These are phyloP conservation scores for Petrocephalus zakoni DNA, from an alignment of 2,113 vertebrate genomes.

Conservation along the genomic window DNA sequence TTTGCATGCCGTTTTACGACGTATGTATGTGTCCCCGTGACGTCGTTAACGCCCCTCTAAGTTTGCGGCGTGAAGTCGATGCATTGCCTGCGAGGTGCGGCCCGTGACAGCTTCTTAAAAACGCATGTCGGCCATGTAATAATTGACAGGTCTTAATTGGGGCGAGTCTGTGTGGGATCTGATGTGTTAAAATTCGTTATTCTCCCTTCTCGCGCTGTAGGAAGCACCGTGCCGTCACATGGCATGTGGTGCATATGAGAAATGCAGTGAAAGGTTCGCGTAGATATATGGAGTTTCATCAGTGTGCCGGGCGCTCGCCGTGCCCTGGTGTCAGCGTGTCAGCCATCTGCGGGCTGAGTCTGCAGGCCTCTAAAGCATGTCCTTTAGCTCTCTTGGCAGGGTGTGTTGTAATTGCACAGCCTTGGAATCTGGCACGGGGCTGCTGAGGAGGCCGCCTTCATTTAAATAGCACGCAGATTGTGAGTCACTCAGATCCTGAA, in stretches of 20 bases:
- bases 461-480: slow-evolving; percentile 17
- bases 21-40: not conserved
- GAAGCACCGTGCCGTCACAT: not conserved
- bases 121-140: not conserved
- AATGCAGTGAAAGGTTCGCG: not conserved
- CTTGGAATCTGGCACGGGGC: slow-evolving; percentile 19
- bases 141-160: slow-evolving; percentile 11
- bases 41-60: not conserved
- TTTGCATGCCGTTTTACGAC: not conserved
- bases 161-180: not conserved
- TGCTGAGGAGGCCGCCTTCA: slow-evolving; percentile 1
- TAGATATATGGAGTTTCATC: not conserved
- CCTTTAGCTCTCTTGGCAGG: slow-evolving; percentile 18
- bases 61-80: not conserved
- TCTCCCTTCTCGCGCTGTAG: not conserved
- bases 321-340: slow-evolving; percentile 4
- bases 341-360: slow-evolving; percentile 17
- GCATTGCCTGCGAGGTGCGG: not conserved
- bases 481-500: slow-evolving; percentile 8
- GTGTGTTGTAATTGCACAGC: slow-evolving; percentile 16
- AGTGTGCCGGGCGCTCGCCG: not conserved
- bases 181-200: not conserved
- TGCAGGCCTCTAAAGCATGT: slow-evolving; percentile 4
- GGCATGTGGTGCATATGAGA: not conserved
- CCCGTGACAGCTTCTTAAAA: not conserved